Evolutionary conservation across 2,888 invertebrate species (phyloP).

Genomic region (Rapana venosa): DNA sequence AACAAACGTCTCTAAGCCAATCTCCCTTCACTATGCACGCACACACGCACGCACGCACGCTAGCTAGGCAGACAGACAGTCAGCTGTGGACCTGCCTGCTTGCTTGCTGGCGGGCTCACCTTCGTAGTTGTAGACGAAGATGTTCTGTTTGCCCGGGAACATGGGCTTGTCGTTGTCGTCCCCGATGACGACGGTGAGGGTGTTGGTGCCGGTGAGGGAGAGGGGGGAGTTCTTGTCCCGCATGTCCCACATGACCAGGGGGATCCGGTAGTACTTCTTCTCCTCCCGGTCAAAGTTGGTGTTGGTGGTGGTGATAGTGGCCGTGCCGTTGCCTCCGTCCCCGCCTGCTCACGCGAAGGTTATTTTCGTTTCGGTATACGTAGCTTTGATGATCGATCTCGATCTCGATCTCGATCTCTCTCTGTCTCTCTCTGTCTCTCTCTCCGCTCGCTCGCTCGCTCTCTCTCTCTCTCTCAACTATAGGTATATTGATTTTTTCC

Average conservation of each 20-base stretch:
- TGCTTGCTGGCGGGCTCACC: conserved; percentile 78
- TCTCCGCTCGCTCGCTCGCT: too few species aligned
- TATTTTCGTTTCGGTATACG: too few species aligned
- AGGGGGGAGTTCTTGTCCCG: conserved; percentile 82
- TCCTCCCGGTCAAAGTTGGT: conserved; percentile 94
- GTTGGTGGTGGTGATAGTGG: conserved; percentile 92
- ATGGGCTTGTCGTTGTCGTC: conserved; percentile 99
- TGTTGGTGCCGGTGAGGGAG: conserved; percentile 91
- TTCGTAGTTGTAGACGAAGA: conserved; percentile 97
- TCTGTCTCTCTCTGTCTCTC: too few species aligned
- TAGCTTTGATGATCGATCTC: too few species aligned
- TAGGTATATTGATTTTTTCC: too few species aligned
- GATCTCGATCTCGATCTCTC: too few species aligned
- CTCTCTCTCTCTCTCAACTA: too few species aligned
- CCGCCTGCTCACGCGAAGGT: conserved; percentile 52
- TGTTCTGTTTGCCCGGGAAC: conserved; percentile 97
- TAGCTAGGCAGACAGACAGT: too few species aligned
- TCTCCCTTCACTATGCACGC: background rate
- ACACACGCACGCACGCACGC: too few species aligned
- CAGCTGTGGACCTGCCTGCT: background rate
- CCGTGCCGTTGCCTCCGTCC: conserved; percentile 87
- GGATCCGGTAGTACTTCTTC: conserved; percentile 96
- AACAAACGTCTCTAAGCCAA: too few species aligned
- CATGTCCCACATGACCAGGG: conserved; percentile 97
- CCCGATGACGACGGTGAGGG: conserved; percentile 96